Percentiles rank a stretch among this genome's conserved stretches.
phyloP scores from a whole-genome alignment of 2,797 vertebrate species.

The Tragelaphus oryx region DNA sequence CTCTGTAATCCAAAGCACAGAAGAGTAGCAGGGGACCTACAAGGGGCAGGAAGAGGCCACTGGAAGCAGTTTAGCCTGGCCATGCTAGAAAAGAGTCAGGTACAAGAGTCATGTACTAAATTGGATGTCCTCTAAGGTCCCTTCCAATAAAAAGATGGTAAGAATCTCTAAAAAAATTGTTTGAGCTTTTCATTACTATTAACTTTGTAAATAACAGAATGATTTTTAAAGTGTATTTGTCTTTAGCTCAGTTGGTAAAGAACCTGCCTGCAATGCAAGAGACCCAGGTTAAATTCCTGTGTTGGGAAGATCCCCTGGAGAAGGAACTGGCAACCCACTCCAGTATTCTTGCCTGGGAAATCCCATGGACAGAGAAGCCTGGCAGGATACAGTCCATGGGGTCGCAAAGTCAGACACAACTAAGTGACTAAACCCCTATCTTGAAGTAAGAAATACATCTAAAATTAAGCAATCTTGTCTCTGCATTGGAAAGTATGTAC shows the following conservation, averaged over 20 bases:
- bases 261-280: not conserved
- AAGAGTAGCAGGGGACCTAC: not conserved
- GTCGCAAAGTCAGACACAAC: not conserved
- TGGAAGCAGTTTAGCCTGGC: not conserved
- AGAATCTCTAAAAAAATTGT: not conserved
- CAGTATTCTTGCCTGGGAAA: not conserved
- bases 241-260: not conserved
- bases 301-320: not conserved
- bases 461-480: constrained; percentile 34
- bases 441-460: constrained; percentile 40
- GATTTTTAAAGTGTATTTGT: constrained; percentile 20
- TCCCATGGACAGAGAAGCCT: not conserved
- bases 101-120: not conserved
- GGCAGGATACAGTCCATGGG: not conserved
- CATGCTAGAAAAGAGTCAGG: not conserved
- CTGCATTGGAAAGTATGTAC: constrained; percentile 38
- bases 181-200: constrained; percentile 6
- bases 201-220: constrained; percentile 30
- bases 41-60: constrained; percentile 26
- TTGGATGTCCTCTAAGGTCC: not conserved
- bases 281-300: not conserved
- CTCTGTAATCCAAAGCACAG: not conserved
- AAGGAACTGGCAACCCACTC: not conserved
- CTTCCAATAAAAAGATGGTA: not conserved
- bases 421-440: not conserved